phyloP scores from a whole-genome alignment of 2,888 invertebrate genomes.

The Holacanthella duospinosa region DNA sequence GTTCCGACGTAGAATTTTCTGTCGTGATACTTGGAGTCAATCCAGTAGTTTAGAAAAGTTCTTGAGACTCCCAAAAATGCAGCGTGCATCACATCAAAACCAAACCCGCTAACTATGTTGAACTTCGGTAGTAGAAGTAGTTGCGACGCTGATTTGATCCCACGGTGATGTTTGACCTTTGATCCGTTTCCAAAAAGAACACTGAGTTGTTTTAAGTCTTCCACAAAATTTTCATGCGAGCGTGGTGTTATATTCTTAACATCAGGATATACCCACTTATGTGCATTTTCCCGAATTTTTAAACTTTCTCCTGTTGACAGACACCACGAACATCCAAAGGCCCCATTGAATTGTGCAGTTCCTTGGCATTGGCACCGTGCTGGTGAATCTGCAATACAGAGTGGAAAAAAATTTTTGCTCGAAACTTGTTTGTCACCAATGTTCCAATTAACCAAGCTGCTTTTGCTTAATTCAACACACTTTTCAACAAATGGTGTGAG shows the following conservation, averaged over 20 bases:
- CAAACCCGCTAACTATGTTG: conserved; percentile 1
- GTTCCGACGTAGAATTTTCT: neutral
- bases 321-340: conserved; percentile 5
- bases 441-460: neutral
- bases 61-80: neutral
- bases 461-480: neutral
- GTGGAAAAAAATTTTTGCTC: conserved; percentile 1
- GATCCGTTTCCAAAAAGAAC: neutral
- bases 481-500: neutral
- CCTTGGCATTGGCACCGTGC: conserved; percentile 7
- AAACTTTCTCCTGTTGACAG: neutral
- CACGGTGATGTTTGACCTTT: neutral
- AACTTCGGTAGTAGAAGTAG: neutral
- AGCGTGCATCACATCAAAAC: neutral
- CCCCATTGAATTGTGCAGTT: conserved; percentile 4
- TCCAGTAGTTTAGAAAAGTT: neutral
- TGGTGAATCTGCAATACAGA: conserved; percentile 1
- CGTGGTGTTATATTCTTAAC: neutral
- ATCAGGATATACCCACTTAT: conserved; percentile 4
- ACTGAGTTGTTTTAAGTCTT: neutral
- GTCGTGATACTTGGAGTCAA: neutral
- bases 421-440: neutral
- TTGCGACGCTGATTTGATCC: conserved; percentile 6
- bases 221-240: no score
- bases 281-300: neutral